A percentile compares a stretch with the other conserved stretches of the same genome.
These are phyloP conservation scores for Gavia stellata DNA, from an alignment of 2,113 vertebrate genomes.

Conservation along the genomic window DNA sequence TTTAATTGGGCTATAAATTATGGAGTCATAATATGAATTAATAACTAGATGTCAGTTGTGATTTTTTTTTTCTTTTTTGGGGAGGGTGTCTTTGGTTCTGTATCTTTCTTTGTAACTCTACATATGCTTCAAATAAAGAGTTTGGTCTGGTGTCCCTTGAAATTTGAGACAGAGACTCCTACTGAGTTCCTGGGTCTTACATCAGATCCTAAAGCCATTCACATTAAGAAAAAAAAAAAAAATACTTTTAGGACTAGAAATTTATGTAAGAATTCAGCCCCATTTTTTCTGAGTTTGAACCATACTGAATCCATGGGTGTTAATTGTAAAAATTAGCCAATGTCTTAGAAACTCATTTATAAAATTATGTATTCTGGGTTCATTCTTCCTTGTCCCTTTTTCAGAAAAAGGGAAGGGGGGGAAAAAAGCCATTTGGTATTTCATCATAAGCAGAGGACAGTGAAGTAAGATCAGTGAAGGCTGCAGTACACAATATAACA, in stretches of 20 bases:
- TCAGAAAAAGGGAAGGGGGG: background rate
- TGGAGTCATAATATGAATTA: constrained; percentile 10
- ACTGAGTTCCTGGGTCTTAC: background rate
- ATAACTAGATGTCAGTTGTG: background rate
- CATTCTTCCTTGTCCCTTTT: background rate
- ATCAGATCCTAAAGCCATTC: background rate
- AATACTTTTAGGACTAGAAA: background rate
- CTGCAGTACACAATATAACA: background rate
- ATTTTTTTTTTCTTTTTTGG: background rate
- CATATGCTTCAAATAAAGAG: background rate
- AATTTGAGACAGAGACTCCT: background rate
- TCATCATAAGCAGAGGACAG: background rate
- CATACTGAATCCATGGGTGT: background rate
- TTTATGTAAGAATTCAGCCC: background rate
- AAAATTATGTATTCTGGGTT: background rate
- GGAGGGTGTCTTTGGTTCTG: background rate
- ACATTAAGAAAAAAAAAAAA: background rate
- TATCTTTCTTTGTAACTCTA: background rate
- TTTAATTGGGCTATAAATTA: constrained; percentile 52
- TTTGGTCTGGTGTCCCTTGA: background rate
- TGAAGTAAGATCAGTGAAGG: background rate
- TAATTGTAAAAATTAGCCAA: background rate
- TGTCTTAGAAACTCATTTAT: background rate
- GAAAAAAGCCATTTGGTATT: background rate
- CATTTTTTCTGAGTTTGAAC: background rate